Percentiles rank a stretch among this genome's conserved stretches.
Conservation (phyloP, 2,797 vertebrate species). For the Glossophaga mutica region DNA sequence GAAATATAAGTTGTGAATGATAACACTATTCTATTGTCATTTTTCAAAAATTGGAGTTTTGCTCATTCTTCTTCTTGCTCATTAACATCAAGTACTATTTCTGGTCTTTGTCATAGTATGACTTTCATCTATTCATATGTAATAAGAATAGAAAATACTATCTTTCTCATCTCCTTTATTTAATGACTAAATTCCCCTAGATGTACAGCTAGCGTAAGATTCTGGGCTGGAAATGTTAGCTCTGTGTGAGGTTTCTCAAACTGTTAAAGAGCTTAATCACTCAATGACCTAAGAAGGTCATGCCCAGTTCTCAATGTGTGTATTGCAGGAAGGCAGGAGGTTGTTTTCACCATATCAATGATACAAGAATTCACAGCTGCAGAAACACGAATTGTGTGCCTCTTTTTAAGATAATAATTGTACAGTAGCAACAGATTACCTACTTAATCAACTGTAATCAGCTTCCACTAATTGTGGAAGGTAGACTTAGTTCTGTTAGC, state of each 20-base stretch:
- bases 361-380: slow-evolving; percentile 53
- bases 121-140: slow-evolving; percentile 14
- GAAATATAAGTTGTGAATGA: not conserved
- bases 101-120: slow-evolving; percentile 1
- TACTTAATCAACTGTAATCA: slow-evolving; percentile 79
- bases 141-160: slow-evolving; percentile 33
- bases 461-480: slow-evolving; percentile 78
- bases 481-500: slow-evolving; percentile 80
- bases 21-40: not conserved
- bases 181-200: slow-evolving; percentile 28
- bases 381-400: slow-evolving; percentile 64
- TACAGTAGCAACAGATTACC: slow-evolving; percentile 72
- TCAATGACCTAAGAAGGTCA: not conserved
- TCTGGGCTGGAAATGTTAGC: not conserved
- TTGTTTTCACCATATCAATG: not conserved
- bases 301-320: not conserved
- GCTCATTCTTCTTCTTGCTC: not conserved
- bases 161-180: slow-evolving; percentile 17
- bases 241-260: not conserved
- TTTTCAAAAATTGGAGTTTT: slow-evolving; percentile 23
- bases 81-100: slow-evolving; percentile 3
- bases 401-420: slow-evolving; percentile 74
- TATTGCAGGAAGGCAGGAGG: not conserved
- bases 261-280: not conserved
- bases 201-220: not conserved